Base-by-base conservation (phyloP, 1,140 invertebrate species). In the Saxidomus purpurata region DNA sequence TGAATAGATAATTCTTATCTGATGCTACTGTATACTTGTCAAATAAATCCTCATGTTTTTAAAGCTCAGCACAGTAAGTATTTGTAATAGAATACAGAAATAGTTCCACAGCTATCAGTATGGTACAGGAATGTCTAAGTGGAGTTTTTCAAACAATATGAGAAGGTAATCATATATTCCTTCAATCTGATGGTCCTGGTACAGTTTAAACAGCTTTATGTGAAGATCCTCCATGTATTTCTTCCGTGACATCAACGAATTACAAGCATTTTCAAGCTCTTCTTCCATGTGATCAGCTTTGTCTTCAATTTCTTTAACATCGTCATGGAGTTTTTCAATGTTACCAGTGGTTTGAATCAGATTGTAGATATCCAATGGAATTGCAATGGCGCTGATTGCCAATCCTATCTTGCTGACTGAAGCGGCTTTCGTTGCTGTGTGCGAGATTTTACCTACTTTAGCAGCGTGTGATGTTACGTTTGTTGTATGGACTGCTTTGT, bases 281-380 rank as follows among this genome's bases (percentile, higher is more conserved):
- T 67, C 63, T 34, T 67, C 34, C 63, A 67, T 8, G 1, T 8
- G 28, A 36, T 31, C n/a, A 31, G 63, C 63, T 31, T 1, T 11
- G 4, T 67, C 28, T 19, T 36, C 34, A 31, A 67, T 67, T 8
- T 31, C 8, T 19, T 4, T 67, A 36, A 67, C 63, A 34, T 67
- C 63, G 3, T 67, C 63, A 22, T 31, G 15, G 3, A 19, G 13
- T 31, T 9, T 19, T 2, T 67, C 15, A 13, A 34, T 2, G 11
- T 67, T 36, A 13, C 19, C 34, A 34, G 25, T 11, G 6, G 63
- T 19, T 6, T 31, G 3, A 1, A 67, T 36, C 4, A 67, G 19
- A 19, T 67, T 67, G 63, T 67, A 67, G 6, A 67, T 67, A 67
- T 67, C 63, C 3, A 67, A 36, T 36, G 63, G 63, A 67, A 67